A percentile compares a stretch with the other conserved stretches of the same genome.
Evolutionary conservation across 2,797 vertebrate species (phyloP).

Genomic region (Clamator glandarius): DNA sequence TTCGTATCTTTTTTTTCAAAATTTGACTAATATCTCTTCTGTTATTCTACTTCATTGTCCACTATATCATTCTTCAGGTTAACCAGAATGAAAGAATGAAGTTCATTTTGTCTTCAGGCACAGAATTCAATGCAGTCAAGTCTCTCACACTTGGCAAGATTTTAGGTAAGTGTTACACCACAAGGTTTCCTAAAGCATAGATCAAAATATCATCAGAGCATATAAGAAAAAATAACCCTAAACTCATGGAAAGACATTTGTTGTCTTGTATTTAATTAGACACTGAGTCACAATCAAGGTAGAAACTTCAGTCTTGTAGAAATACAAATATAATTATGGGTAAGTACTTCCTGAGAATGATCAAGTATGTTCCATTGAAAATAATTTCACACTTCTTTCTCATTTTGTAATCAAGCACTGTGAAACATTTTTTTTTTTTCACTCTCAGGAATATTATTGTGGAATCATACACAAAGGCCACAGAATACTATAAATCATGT

Average conservation of each 20-base stretch:
- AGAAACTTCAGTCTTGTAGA: constrained; percentile 28
- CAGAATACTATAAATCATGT: background rate
- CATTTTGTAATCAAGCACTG: constrained; percentile 52
- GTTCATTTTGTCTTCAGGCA: constrained; percentile 86
- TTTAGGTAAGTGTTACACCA: constrained; percentile 79
- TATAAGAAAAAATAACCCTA: background rate
- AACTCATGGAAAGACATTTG: constrained; percentile 16
- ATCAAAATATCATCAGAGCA: background rate
- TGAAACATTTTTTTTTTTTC: constrained; percentile 34
- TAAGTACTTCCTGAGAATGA: constrained; percentile 15
- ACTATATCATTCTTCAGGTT: constrained; percentile 79
- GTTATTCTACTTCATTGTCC: background rate
- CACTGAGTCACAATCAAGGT: constrained; percentile 46
- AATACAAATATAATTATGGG: constrained; percentile 27
- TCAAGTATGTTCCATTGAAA: constrained; percentile 33
- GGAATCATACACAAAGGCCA: background rate
- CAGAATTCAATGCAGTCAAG: constrained; percentile 86
- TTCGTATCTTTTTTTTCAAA: background rate
- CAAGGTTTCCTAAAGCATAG: background rate
- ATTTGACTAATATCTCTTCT: background rate
- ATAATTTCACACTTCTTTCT: constrained; percentile 27
- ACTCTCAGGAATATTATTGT: background rate
- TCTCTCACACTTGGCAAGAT: constrained; percentile 88
- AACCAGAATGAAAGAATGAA: constrained; percentile 83
- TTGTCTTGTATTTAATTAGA: constrained; percentile 57